These are phyloP conservation scores for Dasyprocta punctata DNA, from an alignment of 2,113 vertebrate genomes.

Conservation along the genomic window DNA sequence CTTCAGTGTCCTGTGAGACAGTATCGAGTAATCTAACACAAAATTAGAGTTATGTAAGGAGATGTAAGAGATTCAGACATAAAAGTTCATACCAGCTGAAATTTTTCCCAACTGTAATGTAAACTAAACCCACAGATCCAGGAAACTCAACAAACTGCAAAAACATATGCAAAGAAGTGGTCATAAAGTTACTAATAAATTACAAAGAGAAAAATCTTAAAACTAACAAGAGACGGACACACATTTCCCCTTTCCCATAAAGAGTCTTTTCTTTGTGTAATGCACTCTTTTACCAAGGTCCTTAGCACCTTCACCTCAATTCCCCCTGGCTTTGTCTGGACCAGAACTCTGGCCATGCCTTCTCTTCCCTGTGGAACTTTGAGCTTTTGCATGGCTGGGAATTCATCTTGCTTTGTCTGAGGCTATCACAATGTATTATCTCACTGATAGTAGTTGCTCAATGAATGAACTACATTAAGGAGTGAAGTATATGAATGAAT, in stretches of 20 bases:
- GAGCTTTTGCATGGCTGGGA: neutral
- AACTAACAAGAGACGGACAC: neutral
- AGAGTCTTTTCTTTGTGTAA: neutral
- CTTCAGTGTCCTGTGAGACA: neutral
- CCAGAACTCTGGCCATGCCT: neutral
- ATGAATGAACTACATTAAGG: neutral
- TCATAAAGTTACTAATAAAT: neutral
- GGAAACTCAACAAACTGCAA: neutral
- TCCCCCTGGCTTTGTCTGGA: neutral
- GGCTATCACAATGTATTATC: neutral
- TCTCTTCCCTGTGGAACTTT: neutral
- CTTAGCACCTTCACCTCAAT: neutral
- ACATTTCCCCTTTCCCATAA: neutral
- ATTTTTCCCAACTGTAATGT: neutral
- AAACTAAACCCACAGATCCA: slow-evolving; percentile 15
- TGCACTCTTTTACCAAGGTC: neutral
- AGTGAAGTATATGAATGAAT: neutral
- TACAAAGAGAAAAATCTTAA: slow-evolving; percentile 34
- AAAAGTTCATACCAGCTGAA: neutral
- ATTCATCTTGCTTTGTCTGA: neutral
- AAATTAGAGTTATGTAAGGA: neutral
- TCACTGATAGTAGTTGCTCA: neutral
- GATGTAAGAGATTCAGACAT: neutral
- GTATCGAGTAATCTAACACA: neutral
- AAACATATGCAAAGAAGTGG: neutral